phyloP scores from a whole-genome alignment of 1,140 invertebrate species.

The Danaus melanippus region DNA sequence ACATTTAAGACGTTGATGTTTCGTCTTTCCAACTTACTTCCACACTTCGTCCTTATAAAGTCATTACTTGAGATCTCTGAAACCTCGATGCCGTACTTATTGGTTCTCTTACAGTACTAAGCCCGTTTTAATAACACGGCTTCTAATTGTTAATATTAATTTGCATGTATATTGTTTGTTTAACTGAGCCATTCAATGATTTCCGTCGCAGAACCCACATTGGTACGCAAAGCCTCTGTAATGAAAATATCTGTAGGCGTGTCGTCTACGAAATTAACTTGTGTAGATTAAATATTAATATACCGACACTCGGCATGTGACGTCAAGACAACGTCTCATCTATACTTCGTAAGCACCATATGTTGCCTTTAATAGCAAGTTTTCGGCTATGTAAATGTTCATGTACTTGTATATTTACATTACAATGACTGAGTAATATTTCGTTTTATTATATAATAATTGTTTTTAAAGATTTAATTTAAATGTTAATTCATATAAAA shows the following conservation, averaged over 20 bases:
- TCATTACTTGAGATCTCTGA: slow-evolving; percentile 4
- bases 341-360: slow-evolving; percentile 24
- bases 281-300: slow-evolving; percentile 43
- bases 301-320: slow-evolving; percentile 28
- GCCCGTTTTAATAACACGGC: no score
- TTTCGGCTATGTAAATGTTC: slow-evolving; percentile 21
- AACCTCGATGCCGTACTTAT: no score
- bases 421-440: not conserved
- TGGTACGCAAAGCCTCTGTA: slow-evolving; percentile 19
- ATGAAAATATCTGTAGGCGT: slow-evolving; percentile 29
- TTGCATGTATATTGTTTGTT: slow-evolving; percentile 5
- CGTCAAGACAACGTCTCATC: slow-evolving; percentile 21
- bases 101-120: no score
- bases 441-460: no score
- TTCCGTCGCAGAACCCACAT: slow-evolving; percentile 18
- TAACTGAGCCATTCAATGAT: slow-evolving; percentile 16
- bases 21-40: slow-evolving; percentile 23
- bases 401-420: slow-evolving; percentile 12
- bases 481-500: not conserved
- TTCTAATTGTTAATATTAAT: no score
- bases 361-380: slow-evolving; percentile 26
- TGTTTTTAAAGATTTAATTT: no score
- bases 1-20: slow-evolving; percentile 41
- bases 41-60: slow-evolving; percentile 7
- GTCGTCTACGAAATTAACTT: slow-evolving; percentile 34